Evolutionary conservation across 2,888 invertebrate species (phyloP).

Genomic region (Ceratothoa steindachneri): DNA sequence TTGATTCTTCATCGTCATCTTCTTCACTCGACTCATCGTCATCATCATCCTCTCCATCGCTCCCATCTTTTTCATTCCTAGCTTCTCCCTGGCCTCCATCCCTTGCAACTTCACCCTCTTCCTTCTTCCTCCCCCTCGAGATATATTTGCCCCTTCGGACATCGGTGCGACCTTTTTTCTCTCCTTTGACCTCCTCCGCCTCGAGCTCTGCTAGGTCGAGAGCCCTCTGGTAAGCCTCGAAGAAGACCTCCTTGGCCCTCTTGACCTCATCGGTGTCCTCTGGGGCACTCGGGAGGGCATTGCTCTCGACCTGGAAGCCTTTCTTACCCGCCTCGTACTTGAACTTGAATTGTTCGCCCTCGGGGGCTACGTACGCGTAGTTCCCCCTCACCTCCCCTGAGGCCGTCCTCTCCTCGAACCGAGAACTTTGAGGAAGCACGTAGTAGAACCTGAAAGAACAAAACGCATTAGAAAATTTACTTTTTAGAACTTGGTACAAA

Average conservation of each 20-base stretch:
- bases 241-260: conserved; percentile 40
- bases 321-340: conserved; percentile 55
- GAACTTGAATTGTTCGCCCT: conserved; percentile 54
- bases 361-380: conserved; percentile 56
- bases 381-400: conserved; percentile 55
- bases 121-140: too few species aligned
- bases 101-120: too few species aligned
- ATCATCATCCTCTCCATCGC: conserved; percentile 16
- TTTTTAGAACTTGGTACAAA: neutral
- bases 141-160: too few species aligned
- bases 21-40: conserved; percentile 16
- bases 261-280: conserved; percentile 44
- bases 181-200: conserved; percentile 12
- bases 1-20: neutral
- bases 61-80: conserved; percentile 19
- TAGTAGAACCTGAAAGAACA: conserved; percentile 32
- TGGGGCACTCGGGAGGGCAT: conserved; percentile 49
- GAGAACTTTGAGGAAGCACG: conserved; percentile 47
- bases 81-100: neutral
- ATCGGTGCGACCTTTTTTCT: too few species aligned
- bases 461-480: neutral
- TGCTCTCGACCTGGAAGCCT: conserved; percentile 55
- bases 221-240: conserved; percentile 38
- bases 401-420: conserved; percentile 51
- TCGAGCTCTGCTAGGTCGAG: conserved; percentile 26